Base-by-base conservation (phyloP, 2,888 invertebrate species). In the Sialis lutaria region DNA sequence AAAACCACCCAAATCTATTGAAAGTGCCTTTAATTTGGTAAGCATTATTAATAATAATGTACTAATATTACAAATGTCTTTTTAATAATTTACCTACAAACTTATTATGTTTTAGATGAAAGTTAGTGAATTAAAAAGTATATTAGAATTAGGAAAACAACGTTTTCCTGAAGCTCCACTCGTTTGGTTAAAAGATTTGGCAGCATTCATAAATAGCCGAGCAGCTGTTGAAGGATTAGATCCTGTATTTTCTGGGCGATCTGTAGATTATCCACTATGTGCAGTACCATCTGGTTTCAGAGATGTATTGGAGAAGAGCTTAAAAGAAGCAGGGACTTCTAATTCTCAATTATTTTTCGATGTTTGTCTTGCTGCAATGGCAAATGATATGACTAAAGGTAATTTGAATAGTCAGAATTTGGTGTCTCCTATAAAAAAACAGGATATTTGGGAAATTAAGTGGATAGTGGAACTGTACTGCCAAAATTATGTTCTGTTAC, bases 341-440 rank as follows among this genome's bases (percentile, higher is more conserved):
- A 80, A 77, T 53, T 62, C 72, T 6, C 77, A 79, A 56, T 62
- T 79, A 53, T 85, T 83, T 62, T 84, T 76, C 56, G 82, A 83
- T 60, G 75, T 75, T 32, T 74, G 79, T 34, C 64, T 86, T 12
- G 77, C 77, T 6, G 70, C 77, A 10, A 72, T 86, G 68, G 79
- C 80, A 5, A 77, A 75, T 55, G 82, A 83, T 55, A 74, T 85
- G 72, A 75, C 75, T 44, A 81, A 78, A 68, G 79, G 79, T 67
- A 59, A 57, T 58, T 22, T 2, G 4, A 22, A 2, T 22, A 2
- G 4, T 22, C 22, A 22, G 22, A 22, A 22, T 22, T 40, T 2
- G 22, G 22, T 22, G 22, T 22, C 4, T 2, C 4, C 22, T 22
- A 2, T 22, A 22, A n/a, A n/a, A n/a, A n/a, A n/a, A n/a, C n/a